Evolutionary conservation across 2,797 vertebrate species (phyloP).

Genomic region (Rhynchonycteris naso): DNA sequence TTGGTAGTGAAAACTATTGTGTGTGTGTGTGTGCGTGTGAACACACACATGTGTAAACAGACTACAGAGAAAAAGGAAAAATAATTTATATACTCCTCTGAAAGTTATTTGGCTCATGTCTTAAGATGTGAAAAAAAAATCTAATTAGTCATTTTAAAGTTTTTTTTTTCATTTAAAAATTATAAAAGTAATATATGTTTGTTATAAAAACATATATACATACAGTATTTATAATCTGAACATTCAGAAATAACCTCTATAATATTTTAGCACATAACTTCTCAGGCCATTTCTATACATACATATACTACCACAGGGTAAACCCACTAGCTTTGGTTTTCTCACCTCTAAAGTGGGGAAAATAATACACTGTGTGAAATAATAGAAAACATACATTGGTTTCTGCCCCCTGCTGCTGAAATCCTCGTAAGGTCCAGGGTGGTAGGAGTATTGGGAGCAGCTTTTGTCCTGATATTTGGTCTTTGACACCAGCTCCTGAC

Average conservation of each 20-base stretch:
- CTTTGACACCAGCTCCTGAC: background rate
- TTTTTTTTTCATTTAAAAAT: slow-evolving; percentile 15
- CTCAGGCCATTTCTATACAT: background rate
- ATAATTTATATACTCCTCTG: background rate
- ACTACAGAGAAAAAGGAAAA: background rate
- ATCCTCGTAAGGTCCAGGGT: background rate
- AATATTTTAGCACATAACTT: background rate
- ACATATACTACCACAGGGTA: background rate
- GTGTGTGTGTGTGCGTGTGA: background rate
- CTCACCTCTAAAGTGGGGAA: background rate
- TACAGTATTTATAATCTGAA: background rate
- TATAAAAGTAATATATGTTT: background rate
- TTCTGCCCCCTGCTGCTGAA: background rate
- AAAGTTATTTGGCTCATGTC: background rate
- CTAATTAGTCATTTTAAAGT: background rate
- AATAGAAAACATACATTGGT: background rate
- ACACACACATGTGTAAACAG: background rate
- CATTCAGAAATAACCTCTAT: background rate
- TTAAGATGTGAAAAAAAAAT: background rate
- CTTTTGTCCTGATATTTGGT: background rate
- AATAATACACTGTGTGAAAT: background rate
- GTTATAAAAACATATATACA: background rate
- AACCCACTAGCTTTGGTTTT: background rate
- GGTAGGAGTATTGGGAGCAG: background rate
- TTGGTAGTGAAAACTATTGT: background rate